Conservation (phyloP, 2,797 vertebrate species). For the Onychomys arenicola region DNA sequence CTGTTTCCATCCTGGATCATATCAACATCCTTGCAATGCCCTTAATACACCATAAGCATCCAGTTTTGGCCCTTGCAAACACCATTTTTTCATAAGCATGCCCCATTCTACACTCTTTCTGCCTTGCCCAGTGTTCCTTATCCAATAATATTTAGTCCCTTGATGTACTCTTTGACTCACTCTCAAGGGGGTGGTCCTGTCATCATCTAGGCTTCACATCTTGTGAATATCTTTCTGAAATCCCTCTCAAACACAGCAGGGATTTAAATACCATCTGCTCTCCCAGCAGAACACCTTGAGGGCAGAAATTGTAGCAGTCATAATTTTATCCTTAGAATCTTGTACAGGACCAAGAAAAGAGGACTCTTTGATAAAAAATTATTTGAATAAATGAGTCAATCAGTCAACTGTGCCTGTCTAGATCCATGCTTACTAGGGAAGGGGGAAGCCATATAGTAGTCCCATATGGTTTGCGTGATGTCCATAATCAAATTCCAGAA, state of each 20-base stretch:
- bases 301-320: conserved; percentile 4
- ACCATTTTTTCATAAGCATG: background rate
- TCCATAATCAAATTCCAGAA: background rate
- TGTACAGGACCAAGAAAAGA: background rate
- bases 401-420: background rate
- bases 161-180: background rate
- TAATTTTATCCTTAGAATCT: background rate
- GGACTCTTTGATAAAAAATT: background rate
- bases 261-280: conserved; percentile 18
- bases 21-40: background rate
- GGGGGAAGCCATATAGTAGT: background rate
- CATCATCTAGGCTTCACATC: background rate
- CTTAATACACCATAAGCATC: background rate
- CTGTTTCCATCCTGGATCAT: background rate
- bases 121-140: background rate
- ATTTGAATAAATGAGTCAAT: conserved; percentile 29
- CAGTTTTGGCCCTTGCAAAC: background rate
- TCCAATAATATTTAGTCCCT: background rate
- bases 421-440: background rate
- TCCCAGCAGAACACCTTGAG: background rate
- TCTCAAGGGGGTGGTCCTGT: background rate
- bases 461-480: background rate
- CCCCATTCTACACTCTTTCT: background rate
- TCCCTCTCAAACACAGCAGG: background rate
- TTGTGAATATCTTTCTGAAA: background rate